Conservation (phyloP, 1,140 invertebrate genomes). For the Onthophagus taurus region DNA sequence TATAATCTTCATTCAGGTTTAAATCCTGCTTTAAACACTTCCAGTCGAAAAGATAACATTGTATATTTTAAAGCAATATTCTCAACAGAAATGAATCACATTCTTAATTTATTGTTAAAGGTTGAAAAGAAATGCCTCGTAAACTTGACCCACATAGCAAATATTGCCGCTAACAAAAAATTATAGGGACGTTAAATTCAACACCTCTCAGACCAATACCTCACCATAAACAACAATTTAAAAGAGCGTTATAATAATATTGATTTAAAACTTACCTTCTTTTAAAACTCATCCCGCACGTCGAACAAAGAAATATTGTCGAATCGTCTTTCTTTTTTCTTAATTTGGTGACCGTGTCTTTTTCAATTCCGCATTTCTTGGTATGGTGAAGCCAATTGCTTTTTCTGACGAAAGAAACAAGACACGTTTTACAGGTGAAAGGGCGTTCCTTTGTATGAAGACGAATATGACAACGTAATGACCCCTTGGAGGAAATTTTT, state of each 20-base stretch:
- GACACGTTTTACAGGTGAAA: slow-evolving; percentile 52
- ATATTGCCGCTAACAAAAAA: slow-evolving; percentile 17
- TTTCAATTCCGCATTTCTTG: slow-evolving; percentile 36
- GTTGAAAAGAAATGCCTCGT: too few species aligned
- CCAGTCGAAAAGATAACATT: too few species aligned
- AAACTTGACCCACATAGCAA: slow-evolving; percentile 14
- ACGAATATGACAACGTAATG: slow-evolving; percentile 57
- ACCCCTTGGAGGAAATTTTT: slow-evolving; percentile 57
- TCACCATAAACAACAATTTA: neutral
- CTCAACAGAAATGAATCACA: too few species aligned
- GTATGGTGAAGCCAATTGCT: slow-evolving; percentile 49
- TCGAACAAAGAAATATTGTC: slow-evolving; percentile 45
- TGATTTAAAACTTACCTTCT: slow-evolving; percentile 47
- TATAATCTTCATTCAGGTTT: too few species aligned
- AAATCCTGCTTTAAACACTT: too few species aligned
- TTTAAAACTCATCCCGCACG: slow-evolving; percentile 50
- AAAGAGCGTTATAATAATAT: neutral
- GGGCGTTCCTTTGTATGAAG: slow-evolving; percentile 71
- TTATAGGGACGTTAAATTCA: slow-evolving; percentile 22
- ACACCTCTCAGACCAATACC: slow-evolving; percentile 17
- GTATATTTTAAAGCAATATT: too few species aligned
- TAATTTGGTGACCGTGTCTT: slow-evolving; percentile 2
- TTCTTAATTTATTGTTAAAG: too few species aligned
- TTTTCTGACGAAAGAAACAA: slow-evolving; percentile 53
- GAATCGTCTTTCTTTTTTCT: too few species aligned